phyloP scores from a whole-genome alignment of 2,797 vertebrate genomes.

The Astyanax mexicanus region DNA sequence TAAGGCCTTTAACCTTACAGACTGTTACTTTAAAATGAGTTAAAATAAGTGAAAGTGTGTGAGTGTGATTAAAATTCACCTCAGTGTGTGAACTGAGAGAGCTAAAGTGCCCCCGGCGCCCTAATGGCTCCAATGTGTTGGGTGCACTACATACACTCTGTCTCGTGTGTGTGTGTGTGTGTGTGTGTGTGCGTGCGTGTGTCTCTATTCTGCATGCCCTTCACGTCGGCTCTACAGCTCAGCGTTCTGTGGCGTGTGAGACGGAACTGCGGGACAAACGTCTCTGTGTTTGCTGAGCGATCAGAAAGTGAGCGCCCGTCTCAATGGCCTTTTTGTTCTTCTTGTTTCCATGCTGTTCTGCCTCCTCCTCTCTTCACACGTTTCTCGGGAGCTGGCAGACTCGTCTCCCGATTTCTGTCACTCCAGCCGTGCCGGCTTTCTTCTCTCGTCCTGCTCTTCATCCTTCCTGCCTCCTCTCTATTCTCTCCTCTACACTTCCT shows the following conservation, averaged over 20 bases:
- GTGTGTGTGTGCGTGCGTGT: conserved; percentile 39
- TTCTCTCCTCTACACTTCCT: conserved; percentile 16
- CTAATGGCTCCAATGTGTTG: conserved; percentile 15
- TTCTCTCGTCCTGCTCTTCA: conserved; percentile 24
- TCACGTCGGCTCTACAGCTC: conserved; percentile 48
- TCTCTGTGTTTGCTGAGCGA: conserved; percentile 42
- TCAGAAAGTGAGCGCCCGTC: conserved; percentile 41
- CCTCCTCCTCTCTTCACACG: conserved; percentile 50
- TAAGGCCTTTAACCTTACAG: no score
- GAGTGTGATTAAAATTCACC: not conserved
- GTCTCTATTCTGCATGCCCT: conserved; percentile 40
- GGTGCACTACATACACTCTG: not conserved
- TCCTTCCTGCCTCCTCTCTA: not conserved
- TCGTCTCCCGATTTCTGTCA: conserved; percentile 42
- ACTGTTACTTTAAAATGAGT: no score
- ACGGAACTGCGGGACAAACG: conserved; percentile 37
- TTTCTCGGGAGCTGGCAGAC: conserved; percentile 55
- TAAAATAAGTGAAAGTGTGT: not conserved
- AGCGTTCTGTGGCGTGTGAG: conserved; percentile 37
- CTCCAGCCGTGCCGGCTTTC: conserved; percentile 48
- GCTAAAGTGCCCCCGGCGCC: not conserved
- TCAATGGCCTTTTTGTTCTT: conserved; percentile 69
- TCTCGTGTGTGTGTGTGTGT: conserved; percentile 5
- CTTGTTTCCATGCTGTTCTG: conserved; percentile 43
- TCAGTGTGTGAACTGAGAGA: not conserved